These are phyloP conservation scores for Drepana arcuata DNA, from an alignment of 1,140 invertebrate genomes.

Conservation along the genomic window DNA sequence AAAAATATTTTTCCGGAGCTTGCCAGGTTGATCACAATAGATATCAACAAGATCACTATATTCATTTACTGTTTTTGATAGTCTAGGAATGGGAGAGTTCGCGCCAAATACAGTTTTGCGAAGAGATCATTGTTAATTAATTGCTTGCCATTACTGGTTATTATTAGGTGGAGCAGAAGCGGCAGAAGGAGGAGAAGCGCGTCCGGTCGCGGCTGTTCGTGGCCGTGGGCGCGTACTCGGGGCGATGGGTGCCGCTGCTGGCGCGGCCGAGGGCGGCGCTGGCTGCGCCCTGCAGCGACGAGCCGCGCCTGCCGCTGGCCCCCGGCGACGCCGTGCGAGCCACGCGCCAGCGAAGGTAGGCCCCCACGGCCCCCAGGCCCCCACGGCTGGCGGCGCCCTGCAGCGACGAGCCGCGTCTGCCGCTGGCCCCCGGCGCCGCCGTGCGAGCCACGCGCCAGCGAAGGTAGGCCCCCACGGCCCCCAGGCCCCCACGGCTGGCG, in stretches of 20 bases:
- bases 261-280: constrained; percentile 82
- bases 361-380: too few relatives aligned
- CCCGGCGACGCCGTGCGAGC: constrained; percentile 85
- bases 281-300: constrained; percentile 88
- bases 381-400: constrained; percentile 85
- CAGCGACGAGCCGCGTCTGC: constrained; percentile 88
- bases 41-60: too few relatives aligned
- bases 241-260: constrained; percentile 85
- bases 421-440: constrained; percentile 80
- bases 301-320: constrained; percentile 82
- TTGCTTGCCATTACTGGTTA: too few relatives aligned
- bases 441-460: constrained; percentile 89
- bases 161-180: constrained; percentile 93
- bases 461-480: constrained; percentile 78
- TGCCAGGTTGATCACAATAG: too few relatives aligned
- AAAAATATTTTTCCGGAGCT: too few relatives aligned
- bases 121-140: too few relatives aligned
- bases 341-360: constrained; percentile 88
- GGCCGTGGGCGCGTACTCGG: constrained; percentile 77
- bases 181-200: constrained; percentile 91
- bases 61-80: too few relatives aligned
- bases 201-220: constrained; percentile 81
- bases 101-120: too few relatives aligned
- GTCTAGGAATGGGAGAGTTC: too few relatives aligned
- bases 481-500: too few relatives aligned